These are phyloP conservation scores for Acropora tenuis DNA, from an alignment of 64 coral and sea anemone genomes.

Conservation along the genomic window DNA sequence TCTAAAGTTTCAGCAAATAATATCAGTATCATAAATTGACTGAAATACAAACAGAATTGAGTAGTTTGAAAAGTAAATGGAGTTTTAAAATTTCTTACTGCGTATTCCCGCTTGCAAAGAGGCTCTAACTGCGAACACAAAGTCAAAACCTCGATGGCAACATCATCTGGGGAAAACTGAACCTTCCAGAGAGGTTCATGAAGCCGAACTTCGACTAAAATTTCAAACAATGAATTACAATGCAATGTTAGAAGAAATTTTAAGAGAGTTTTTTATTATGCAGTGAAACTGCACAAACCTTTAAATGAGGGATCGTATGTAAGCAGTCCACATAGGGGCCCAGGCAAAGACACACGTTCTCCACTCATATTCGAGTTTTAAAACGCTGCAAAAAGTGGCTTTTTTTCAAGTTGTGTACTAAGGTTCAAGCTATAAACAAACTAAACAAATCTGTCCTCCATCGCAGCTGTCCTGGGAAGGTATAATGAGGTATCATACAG, in stretches of 20 bases:
- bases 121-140: conserved; percentile 95
- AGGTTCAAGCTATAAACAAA: neutral
- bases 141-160: conserved; percentile 90
- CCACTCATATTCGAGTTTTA: conserved; percentile 40
- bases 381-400: neutral
- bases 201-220: conserved; percentile 90
- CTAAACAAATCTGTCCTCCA: too few species aligned
- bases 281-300: conserved; percentile 45
- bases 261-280: neutral
- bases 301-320: conserved; percentile 94
- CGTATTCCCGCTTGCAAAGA: conserved; percentile 92
- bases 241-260: neutral
- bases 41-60: too few species aligned
- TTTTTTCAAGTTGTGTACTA: neutral
- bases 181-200: conserved; percentile 98
- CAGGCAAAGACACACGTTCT: conserved; percentile 53
- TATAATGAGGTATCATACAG: too few species aligned
- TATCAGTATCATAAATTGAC: neutral
- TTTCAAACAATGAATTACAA: neutral
- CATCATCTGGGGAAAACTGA: conserved; percentile 89
- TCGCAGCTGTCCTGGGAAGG: too few species aligned
- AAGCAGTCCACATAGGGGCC: conserved; percentile 66
- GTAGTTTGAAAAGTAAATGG: too few species aligned
- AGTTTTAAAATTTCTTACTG: conserved; percentile 52
- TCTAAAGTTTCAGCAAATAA: conserved; percentile 37